Evolutionary conservation across 2,888 invertebrate genomes (phyloP).

Genomic region (Phymatocera aterrima): DNA sequence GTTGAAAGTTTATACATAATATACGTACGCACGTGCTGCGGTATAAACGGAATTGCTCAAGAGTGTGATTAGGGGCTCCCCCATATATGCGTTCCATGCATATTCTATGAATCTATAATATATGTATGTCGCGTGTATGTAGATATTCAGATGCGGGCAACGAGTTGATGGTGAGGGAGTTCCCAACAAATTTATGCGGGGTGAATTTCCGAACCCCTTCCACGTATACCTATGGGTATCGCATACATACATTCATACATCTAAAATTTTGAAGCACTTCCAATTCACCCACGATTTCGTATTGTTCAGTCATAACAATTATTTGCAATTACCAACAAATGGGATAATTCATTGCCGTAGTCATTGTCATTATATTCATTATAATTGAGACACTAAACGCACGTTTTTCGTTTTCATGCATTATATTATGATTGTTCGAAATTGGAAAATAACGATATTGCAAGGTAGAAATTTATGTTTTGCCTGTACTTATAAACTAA

Average conservation of each 20-base stretch:
- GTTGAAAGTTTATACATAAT: conserved; percentile 33
- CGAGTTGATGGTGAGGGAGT: conserved; percentile 12
- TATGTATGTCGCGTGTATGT: conserved; percentile 44
- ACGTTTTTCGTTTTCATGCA: background rate
- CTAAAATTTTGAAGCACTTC: background rate
- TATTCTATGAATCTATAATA: background rate
- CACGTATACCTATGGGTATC: background rate
- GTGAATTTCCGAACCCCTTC: conserved; percentile 22
- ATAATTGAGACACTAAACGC: background rate
- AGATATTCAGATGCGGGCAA: conserved; percentile 51
- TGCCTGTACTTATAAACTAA: background rate
- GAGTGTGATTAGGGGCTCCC: conserved; percentile 36
- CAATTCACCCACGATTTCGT: background rate
- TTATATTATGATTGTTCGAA: background rate
- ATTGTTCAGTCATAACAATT: background rate
- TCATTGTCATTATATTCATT: background rate
- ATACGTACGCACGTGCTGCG: conserved; percentile 3
- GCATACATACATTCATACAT: too few species aligned
- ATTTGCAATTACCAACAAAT: background rate
- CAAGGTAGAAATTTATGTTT: background rate
- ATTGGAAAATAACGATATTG: background rate
- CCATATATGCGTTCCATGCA: conserved; percentile 32
- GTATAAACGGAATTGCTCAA: conserved; percentile 20
- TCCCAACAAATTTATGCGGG: conserved; percentile 33
- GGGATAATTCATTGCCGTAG: too few species aligned